These are phyloP conservation scores for Polypedilum pembai DNA, from an alignment of 1,140 invertebrate genomes.

Conservation along the genomic window DNA sequence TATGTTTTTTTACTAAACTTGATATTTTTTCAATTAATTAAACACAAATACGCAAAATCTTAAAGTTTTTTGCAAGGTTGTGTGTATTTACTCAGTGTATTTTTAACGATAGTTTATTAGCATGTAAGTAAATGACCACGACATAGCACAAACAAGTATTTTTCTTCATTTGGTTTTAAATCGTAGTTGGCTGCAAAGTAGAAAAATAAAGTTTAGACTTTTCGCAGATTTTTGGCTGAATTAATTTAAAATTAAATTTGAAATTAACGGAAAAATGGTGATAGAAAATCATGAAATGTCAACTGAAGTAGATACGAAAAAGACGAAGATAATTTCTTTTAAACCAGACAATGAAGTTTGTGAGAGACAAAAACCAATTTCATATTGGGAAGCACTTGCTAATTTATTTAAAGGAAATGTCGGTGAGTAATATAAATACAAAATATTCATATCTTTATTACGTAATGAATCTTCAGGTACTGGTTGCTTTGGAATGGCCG, in stretches of 20 bases:
- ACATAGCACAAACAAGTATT: too few species aligned
- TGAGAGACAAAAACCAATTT: neutral
- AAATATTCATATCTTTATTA: neutral
- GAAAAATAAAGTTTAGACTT: neutral
- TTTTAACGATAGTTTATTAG: too few species aligned
- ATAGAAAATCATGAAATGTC: neutral
- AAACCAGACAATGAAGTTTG: neutral
- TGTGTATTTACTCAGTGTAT: too few species aligned
- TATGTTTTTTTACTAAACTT: too few species aligned
- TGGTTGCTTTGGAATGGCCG: constrained; percentile 67
- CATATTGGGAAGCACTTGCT: constrained; percentile 60
- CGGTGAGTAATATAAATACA: neutral
- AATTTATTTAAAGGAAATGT: constrained; percentile 70
- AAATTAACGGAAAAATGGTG: neutral
- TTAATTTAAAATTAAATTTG: neutral
- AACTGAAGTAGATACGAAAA: neutral
- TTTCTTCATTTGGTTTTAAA: neutral
- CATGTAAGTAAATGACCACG: too few species aligned
- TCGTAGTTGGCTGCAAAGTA: neutral
- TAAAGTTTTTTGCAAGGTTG: too few species aligned
- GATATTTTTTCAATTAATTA: too few species aligned
- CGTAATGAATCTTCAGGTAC: neutral
- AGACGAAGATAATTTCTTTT: neutral
- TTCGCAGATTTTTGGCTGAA: neutral
- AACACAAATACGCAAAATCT: too few species aligned